These are phyloP conservation scores for Tamandua tetradactyla DNA, from an alignment of 2,797 vertebrate species.

Conservation along the genomic window DNA sequence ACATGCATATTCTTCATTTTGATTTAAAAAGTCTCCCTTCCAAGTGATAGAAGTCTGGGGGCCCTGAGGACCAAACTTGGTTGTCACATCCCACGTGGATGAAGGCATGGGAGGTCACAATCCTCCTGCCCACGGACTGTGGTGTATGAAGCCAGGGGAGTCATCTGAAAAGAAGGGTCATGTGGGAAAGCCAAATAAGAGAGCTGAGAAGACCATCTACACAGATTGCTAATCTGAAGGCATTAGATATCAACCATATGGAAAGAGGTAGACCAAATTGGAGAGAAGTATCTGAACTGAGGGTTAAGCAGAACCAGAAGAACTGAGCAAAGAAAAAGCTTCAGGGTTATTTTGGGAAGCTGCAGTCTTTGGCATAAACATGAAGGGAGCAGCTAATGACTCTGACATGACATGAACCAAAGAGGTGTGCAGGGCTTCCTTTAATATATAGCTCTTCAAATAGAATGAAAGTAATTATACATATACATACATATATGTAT, in stretches of 20 bases:
- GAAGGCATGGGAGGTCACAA: background rate
- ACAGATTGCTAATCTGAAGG: accelerated
- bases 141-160: background rate
- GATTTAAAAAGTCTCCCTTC: background rate
- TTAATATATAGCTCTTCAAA: background rate
- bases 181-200: background rate
- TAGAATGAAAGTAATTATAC: background rate
- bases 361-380: accelerated
- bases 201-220: background rate
- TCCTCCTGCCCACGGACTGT: too few species aligned
- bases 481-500: too few species aligned
- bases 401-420: background rate
- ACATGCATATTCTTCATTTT: background rate
- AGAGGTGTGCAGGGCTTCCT: background rate
- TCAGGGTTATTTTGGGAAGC: background rate
- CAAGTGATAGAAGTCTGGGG: background rate
- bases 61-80: background rate
- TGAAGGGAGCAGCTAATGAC: background rate
- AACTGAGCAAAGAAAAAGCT: background rate
- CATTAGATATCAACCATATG: background rate
- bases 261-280: background rate
- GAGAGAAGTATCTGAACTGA: background rate
- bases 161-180: background rate
- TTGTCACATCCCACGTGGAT: background rate
- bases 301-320: background rate